Evolutionary conservation across 2,888 invertebrate species (phyloP), one percentile per base, ranked within the genome.

Genomic region (Melipona beecheii): DNA sequence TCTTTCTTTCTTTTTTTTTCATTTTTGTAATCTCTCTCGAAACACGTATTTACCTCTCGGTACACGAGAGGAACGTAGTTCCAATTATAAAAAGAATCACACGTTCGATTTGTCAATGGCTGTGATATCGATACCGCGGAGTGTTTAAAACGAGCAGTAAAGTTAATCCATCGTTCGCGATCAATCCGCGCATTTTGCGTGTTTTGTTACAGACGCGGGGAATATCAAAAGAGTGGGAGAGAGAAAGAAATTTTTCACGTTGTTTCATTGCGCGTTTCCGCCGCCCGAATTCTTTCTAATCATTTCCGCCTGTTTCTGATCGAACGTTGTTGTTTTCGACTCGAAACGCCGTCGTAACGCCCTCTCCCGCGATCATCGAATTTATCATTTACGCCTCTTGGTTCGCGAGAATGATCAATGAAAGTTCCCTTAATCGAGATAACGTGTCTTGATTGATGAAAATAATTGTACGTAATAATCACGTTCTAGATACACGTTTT

Each of bases 131-230:
- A 52, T 64, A 49, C 56, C 66, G 43, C 65, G 66, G 50, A 24
- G 54, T 75, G 27, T 75, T 75, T 66, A 68, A 75, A 75, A 58
- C n/a, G 31, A 49, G 11, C 27, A 19, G 49, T 21, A 49, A 66
- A 75, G 75, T 75, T 66, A 75, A 68, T 75, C 75, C 66, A 68
- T 75, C 75, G 66, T n/a, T 58, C 2, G 49, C 56, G 56, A 75
- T 68, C 75, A 58, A 52, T 4, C 52, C 69, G 13, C 43, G 71
- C 24, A 19, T 50, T 21, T 58, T 43, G 58, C 58, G 75, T 68
- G 58, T 75, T 75, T 75, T 68, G 68, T 75, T 56, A 5, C 31
- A 31, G 64, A 31, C 19, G 17, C 43, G 17, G 31, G 60, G 9
- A 19, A 50, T 36, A 49, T n/a, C 60, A 60, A 21, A n/a, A 43